Conservation (phyloP, 2,797 vertebrate genomes). For the Taenioides sp. region DNA sequence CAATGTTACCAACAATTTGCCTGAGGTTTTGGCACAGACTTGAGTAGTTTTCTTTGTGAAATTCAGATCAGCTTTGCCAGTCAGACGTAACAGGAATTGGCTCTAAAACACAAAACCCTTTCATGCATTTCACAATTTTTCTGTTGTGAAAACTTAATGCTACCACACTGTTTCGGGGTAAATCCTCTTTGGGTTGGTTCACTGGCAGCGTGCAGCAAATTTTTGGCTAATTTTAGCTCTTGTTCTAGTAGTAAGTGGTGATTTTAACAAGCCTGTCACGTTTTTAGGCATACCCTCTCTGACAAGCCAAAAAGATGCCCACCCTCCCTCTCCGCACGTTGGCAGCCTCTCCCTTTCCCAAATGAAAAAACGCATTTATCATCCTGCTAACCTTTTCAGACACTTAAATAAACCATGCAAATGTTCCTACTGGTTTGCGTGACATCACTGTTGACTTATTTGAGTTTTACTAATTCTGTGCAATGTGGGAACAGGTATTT, state of each 20-base stretch:
- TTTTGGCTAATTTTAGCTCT: constrained; percentile 19
- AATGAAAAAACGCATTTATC: constrained; percentile 39
- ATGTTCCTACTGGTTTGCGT: constrained; percentile 15
- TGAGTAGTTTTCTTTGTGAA: constrained; percentile 12
- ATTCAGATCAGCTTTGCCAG: background rate
- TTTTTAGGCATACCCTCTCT: constrained; percentile 52
- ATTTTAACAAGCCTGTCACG: constrained; percentile 69
- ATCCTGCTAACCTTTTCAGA: constrained; percentile 23
- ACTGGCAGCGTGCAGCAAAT: constrained; percentile 36
- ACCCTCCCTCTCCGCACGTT: constrained; percentile 13
- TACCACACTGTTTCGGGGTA: constrained; percentile 21
- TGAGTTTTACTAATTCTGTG: constrained; percentile 2
- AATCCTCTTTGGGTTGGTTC: constrained; percentile 34
- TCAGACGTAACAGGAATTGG: constrained; percentile 4
- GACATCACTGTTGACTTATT: constrained; percentile 56
- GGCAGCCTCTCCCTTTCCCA: constrained; percentile 24
- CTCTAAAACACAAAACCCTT: constrained; percentile 19
- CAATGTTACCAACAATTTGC: constrained; percentile 4
- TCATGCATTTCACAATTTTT: constrained; percentile 27
- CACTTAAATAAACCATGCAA: constrained; percentile 28
- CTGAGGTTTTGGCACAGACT: background rate
- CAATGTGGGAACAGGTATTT: constrained; percentile 15
- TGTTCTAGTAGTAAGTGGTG: constrained; percentile 23
- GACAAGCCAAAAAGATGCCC: constrained; percentile 8
- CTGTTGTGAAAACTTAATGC: constrained; percentile 19